Conservation (phyloP, 2,888 invertebrate species). For the Scelioninae gen. 1 region DNA sequence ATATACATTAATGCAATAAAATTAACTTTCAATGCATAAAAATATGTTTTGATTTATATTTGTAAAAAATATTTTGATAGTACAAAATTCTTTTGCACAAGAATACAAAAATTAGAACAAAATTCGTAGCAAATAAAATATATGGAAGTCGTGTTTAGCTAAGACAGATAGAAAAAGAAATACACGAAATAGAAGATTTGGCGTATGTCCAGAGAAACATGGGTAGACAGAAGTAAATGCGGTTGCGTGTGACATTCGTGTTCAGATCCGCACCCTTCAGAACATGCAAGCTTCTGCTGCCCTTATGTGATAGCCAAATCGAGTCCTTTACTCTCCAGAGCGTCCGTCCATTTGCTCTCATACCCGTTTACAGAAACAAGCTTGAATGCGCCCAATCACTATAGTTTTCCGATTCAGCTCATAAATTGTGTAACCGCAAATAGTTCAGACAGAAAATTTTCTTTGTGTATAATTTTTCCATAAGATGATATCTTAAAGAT, state of each 20-base stretch:
- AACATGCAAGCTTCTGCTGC: constrained; percentile 72
- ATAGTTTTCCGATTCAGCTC: constrained; percentile 76
- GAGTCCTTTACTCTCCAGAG: constrained; percentile 59
- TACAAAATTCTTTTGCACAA: no score
- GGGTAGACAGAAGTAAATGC: constrained; percentile 55
- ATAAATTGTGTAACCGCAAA: constrained; percentile 77
- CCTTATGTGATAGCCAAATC: constrained; percentile 49
- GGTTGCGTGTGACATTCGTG: constrained; percentile 72
- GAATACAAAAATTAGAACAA: no score
- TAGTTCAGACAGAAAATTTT: constrained; percentile 78
- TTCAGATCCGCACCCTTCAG: constrained; percentile 68
- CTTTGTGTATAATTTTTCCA: constrained; percentile 40
- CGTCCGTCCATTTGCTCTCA: constrained; percentile 62
- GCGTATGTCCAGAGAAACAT: constrained; percentile 76
- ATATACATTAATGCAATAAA: no score
- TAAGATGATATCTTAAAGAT: constrained; percentile 28
- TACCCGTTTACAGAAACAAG: constrained; percentile 53
- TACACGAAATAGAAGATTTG: constrained; percentile 80
- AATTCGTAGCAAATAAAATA: constrained; percentile 78
- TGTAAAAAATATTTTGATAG: no score
- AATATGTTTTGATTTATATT: no score
- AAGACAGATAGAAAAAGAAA: constrained; percentile 77
- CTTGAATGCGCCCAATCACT: constrained; percentile 60
- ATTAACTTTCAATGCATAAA: no score
- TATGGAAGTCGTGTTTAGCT: constrained; percentile 76